These are phyloP conservation scores for Hoplodrina ambigua DNA, from an alignment of 2,888 invertebrate species.

Conservation along the genomic window DNA sequence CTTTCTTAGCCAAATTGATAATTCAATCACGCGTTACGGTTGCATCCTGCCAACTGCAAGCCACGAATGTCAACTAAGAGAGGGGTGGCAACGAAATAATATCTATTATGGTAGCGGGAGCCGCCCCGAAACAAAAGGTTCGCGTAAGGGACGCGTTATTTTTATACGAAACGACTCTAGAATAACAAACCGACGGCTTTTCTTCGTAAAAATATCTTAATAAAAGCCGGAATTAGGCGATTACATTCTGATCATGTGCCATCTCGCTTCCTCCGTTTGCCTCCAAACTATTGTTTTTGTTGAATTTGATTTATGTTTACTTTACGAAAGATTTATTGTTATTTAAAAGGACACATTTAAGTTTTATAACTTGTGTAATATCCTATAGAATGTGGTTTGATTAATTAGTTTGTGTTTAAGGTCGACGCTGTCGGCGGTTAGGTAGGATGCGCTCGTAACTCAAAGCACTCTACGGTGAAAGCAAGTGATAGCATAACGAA, in stretches of 20 bases:
- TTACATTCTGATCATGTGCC: slow-evolving; percentile 87
- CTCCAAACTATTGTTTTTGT: slow-evolving; percentile 78
- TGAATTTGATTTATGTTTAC: slow-evolving; percentile 81
- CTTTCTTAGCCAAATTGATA: slow-evolving; percentile 74
- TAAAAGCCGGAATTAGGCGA: slow-evolving; percentile 84
- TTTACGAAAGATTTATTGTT: slow-evolving; percentile 78
- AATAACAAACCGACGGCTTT: slow-evolving; percentile 85
- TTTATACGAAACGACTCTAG: slow-evolving; percentile 85
- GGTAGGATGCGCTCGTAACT: slow-evolving; percentile 42
- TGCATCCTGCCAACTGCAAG: slow-evolving; percentile 87
- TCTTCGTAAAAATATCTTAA: slow-evolving; percentile 88
- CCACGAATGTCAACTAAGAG: slow-evolving; percentile 86
- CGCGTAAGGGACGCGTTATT: slow-evolving; percentile 87
- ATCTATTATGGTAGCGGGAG: slow-evolving; percentile 78
- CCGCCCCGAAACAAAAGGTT: slow-evolving; percentile 85
- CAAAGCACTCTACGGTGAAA: slow-evolving; percentile 41
- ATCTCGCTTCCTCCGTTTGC: slow-evolving; percentile 82
- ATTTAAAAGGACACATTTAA: slow-evolving; percentile 79
- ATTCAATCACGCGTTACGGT: slow-evolving; percentile 86
- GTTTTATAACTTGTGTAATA: slow-evolving; percentile 67
- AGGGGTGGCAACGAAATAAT: slow-evolving; percentile 82
- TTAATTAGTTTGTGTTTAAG: slow-evolving; percentile 58
- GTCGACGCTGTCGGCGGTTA: slow-evolving; percentile 27
- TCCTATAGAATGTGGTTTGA: slow-evolving; percentile 48
- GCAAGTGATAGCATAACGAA: slow-evolving; percentile 42